These are phyloP conservation scores for Psephotus haematonotus DNA, from an alignment of 2,113 vertebrate genomes.

Conservation along the genomic window DNA sequence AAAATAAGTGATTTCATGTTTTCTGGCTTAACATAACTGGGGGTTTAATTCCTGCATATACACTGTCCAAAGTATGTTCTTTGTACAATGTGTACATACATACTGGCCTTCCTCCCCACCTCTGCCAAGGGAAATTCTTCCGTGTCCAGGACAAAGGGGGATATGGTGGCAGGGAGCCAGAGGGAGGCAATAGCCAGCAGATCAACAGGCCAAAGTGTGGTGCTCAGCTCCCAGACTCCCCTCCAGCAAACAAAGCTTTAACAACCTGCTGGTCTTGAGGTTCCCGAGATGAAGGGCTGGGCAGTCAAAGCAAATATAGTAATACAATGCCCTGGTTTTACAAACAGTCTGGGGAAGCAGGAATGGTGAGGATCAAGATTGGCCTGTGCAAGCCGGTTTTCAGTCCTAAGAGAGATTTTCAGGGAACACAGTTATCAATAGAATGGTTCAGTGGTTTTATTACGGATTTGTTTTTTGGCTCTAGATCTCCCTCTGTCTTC, in stretches of 20 bases:
- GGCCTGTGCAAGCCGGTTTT: background rate
- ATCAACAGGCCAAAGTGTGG: background rate
- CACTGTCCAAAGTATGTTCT: background rate
- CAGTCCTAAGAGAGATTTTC: background rate
- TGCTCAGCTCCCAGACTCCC: background rate
- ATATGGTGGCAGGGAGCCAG: fast-evolving
- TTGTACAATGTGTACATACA: background rate
- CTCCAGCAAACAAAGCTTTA: background rate
- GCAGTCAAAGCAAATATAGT: background rate
- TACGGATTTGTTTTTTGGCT: background rate
- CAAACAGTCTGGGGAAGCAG: background rate
- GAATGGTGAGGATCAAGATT: background rate
- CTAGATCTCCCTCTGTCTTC: background rate
- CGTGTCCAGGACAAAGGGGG: background rate
- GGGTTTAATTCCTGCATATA: background rate
- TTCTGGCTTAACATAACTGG: background rate
- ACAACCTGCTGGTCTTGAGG: background rate
- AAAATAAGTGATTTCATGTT: background rate
- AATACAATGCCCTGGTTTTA: background rate
- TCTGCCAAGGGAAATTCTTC: background rate
- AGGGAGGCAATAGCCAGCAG: background rate
- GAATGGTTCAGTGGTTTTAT: background rate
- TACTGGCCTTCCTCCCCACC: background rate
- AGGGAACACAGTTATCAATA: background rate
- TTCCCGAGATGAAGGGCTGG: background rate